Percentiles rank a stretch among this genome's conserved stretches.
Evolutionary conservation across 2,888 invertebrate genomes (phyloP).

Genomic region (Ormyrus nitidulus): DNA sequence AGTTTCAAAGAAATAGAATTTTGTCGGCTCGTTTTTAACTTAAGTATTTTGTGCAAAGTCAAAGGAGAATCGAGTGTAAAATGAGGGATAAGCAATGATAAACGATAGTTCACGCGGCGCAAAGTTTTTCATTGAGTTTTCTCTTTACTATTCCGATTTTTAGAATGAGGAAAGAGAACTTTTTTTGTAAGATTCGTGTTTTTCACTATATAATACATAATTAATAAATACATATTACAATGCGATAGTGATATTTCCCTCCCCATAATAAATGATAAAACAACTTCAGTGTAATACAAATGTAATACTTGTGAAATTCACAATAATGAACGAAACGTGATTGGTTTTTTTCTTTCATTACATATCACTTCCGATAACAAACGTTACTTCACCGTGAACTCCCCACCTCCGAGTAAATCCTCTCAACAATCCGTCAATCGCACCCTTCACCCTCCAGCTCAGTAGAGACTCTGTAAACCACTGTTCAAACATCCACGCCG

Average conservation of each 20-base stretch:
- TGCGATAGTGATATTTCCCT: slow-evolving; percentile 58
- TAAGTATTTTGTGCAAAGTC: slow-evolving; percentile 32
- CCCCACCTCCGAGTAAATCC: slow-evolving; percentile 17
- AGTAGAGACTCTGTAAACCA: neutral
- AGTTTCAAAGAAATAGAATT: slow-evolving; percentile 11
- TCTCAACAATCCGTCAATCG: neutral
- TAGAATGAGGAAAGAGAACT: slow-evolving; percentile 28
- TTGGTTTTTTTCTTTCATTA: slow-evolving; percentile 64
- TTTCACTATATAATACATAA: slow-evolving; percentile 56
- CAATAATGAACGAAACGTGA: slow-evolving; percentile 64
- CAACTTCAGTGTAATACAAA: slow-evolving; percentile 65
- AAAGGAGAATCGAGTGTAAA: slow-evolving; percentile 4
- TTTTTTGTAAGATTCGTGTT: slow-evolving; percentile 63
- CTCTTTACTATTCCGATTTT: slow-evolving; percentile 14
- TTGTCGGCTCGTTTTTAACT: slow-evolving; percentile 33
- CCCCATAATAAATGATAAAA: slow-evolving; percentile 43
- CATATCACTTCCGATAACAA: slow-evolving; percentile 53
- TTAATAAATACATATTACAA: slow-evolving; percentile 58
- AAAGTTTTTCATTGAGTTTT: slow-evolving; percentile 35
- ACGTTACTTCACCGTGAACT: slow-evolving; percentile 14
- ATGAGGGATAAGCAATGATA: slow-evolving; percentile 14
- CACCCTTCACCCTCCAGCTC: neutral
- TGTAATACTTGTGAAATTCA: slow-evolving; percentile 69
- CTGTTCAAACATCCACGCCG: too few relatives aligned
- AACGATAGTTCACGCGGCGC: slow-evolving; percentile 37